Evolutionary conservation across 1,140 invertebrate species (phyloP).

Genomic region (Platyura marginata): DNA sequence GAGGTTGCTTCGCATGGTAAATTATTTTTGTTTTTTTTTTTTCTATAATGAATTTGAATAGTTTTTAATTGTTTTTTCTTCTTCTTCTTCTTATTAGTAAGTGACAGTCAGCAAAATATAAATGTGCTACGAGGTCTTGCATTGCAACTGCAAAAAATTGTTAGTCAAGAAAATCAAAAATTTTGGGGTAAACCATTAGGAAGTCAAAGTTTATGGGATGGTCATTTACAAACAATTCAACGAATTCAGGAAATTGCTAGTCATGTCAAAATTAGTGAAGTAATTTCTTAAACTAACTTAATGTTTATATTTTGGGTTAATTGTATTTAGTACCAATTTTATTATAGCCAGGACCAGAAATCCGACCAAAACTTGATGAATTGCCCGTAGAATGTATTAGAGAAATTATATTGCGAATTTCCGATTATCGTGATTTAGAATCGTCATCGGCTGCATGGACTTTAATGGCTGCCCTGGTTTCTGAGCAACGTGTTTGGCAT

Average conservation of each 20-base stretch:
- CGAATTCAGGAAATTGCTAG: slow-evolving; percentile 66
- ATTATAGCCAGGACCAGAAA: slow-evolving; percentile 60
- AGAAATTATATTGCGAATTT: slow-evolving; percentile 73
- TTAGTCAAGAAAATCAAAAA: slow-evolving; percentile 36
- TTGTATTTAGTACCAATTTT: slow-evolving; percentile 1
- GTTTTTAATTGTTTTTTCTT: neutral
- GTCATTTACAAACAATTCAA: slow-evolving; percentile 66
- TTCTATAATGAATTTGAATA: neutral
- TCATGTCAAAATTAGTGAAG: slow-evolving; percentile 56
- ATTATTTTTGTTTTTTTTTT: slow-evolving; percentile 1
- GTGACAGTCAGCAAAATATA: slow-evolving; percentile 73
- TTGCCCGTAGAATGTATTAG: slow-evolving; percentile 86
- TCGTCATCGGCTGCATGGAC: slow-evolving; percentile 38
- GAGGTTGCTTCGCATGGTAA: slow-evolving; percentile 80
- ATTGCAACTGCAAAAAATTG: slow-evolving; percentile 48
- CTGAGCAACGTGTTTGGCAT: slow-evolving; percentile 82
- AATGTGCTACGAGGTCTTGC: slow-evolving; percentile 61
- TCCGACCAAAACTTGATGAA: slow-evolving; percentile 66
- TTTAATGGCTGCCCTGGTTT: slow-evolving; percentile 57
- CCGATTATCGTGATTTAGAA: slow-evolving; percentile 78
- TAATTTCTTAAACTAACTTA: slow-evolving; percentile 21
- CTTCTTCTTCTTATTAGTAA: slow-evolving; percentile 34
- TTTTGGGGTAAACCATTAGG: slow-evolving; percentile 81
- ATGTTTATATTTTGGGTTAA: neutral
- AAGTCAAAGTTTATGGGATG: slow-evolving; percentile 72